phyloP scores from a whole-genome alignment of 2,888 invertebrate species.

The Pedicia rivosa region DNA sequence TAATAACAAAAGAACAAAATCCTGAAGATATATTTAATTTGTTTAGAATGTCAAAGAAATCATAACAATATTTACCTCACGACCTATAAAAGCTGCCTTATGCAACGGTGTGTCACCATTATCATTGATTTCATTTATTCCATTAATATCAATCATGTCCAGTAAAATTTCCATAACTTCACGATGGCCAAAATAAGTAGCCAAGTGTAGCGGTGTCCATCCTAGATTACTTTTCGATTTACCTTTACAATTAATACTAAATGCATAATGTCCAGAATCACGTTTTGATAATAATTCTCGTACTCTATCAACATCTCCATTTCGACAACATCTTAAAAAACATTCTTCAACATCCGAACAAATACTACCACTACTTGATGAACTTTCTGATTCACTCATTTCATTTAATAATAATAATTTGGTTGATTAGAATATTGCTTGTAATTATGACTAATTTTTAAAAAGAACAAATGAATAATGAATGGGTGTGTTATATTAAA shows the following conservation, averaged over 20 bases:
- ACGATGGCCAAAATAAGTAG: slow-evolving; percentile 48
- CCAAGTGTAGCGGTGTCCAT: slow-evolving; percentile 51
- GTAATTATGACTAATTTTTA: too few species aligned
- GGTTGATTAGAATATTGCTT: too few species aligned
- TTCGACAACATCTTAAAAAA: slow-evolving; percentile 41
- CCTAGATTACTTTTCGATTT: slow-evolving; percentile 46
- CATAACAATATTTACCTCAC: slow-evolving; percentile 38
- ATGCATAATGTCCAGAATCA: slow-evolving; percentile 34
- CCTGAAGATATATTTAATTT: slow-evolving; percentile 27
- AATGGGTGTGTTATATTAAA: too few species aligned
- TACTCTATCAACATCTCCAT: slow-evolving; percentile 41
- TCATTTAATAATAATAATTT: too few species aligned
- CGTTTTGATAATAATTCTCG: slow-evolving; percentile 35
- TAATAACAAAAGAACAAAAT: slow-evolving; percentile 42
- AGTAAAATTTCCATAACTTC: slow-evolving; percentile 40
- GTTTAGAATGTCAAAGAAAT: neutral
- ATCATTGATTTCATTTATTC: slow-evolving; percentile 43
- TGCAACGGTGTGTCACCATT: slow-evolving; percentile 49
- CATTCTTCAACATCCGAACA: slow-evolving; percentile 37
- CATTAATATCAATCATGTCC: slow-evolving; percentile 40
- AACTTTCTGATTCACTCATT: slow-evolving; percentile 5
- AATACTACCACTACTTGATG: slow-evolving; percentile 2
- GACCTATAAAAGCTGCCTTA: slow-evolving; percentile 50
- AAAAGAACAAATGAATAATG: too few species aligned
- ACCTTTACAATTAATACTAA: slow-evolving; percentile 49